Base-by-base conservation (phyloP, 2,888 invertebrate species). In the Torymus auratus region DNA sequence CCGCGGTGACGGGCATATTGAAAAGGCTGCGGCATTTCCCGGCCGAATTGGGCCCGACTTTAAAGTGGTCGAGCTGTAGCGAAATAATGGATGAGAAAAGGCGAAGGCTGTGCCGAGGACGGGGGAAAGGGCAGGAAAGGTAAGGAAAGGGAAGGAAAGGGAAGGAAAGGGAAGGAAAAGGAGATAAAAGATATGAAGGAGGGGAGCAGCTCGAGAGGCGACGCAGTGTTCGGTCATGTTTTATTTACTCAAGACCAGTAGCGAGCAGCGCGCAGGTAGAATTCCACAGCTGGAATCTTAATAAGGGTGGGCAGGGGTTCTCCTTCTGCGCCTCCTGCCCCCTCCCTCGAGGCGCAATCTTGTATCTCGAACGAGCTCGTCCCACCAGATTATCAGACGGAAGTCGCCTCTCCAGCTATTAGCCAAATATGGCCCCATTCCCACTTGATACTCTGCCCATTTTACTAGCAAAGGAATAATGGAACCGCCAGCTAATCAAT, bases 171-270 rank as follows among this genome's bases (percentile, higher is more conserved):
- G 12, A n/a, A 65, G 62, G 71, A 20, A 52, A 53, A 41, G 41
- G 41, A 41, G 41, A 41, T 41, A 41, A 41, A 41, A 41, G 41
- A 41, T 41, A 41, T 7, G 41, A 7, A 41, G 41, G 41, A 41
- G 41, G 41, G 41, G 52, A 78, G 70, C 83, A 83, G 83, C 83
- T 83, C 84, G 82, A 84, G 84, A 85, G 86, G 87, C 88, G 87
- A 88, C 88, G 88, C 86, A 86, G 85, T 82, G 85, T 82, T 84
- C 83, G 86, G 60, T 80, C 88, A 88, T 89, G 88, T 89, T 91
- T 91, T 90, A 90, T 91, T 91, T 90, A 90, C 89, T 89, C 86
- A 91, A 91, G 90, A 90, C 90, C 89, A 90, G 90, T 90, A 90
- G 90, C 89, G 86, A 87, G 87, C 86, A 87, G 85, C 84, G 86